Percentiles rank a stretch among this genome's conserved stretches.
phyloP scores from a whole-genome alignment of 2,888 invertebrate genomes.

The Pardosa pseudoannulata region DNA sequence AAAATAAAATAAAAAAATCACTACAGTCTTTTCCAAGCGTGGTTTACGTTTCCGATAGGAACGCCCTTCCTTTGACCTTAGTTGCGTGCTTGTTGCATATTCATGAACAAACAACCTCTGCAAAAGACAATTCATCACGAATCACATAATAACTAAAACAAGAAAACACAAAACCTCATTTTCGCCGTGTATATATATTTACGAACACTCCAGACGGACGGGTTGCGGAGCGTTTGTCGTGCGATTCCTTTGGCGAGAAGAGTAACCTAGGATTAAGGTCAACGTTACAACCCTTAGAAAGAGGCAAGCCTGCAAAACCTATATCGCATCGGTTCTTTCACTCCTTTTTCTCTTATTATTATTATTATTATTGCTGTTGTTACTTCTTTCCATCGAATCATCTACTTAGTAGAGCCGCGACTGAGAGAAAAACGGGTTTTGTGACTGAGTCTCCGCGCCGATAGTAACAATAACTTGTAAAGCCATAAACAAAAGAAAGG shows the following conservation, averaged over 20 bases:
- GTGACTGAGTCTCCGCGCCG: neutral
- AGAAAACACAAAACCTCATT: neutral
- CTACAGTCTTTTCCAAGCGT: no score
- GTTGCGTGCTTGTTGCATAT: neutral
- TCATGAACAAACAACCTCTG: neutral
- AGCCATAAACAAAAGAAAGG: slow-evolving; percentile 20
- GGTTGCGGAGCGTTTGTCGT: neutral
- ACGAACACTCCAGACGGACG: neutral
- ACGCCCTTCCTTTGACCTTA: slow-evolving; percentile 7
- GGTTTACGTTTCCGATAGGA: neutral
- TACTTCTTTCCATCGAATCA: no score
- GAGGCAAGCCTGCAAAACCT: neutral
- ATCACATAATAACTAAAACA: no score
- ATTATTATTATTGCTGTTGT: no score
- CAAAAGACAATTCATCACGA: neutral
- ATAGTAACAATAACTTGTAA: slow-evolving; percentile 1
- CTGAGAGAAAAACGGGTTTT: no score
- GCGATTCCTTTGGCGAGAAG: neutral
- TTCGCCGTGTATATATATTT: neutral
- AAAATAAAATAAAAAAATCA: no score
- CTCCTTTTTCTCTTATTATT: neutral
- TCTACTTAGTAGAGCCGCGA: no score
- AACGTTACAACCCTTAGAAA: neutral
- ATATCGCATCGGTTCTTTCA: no score
- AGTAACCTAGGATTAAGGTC: neutral